Conservation (phyloP, 2,113 vertebrate genomes). For the Garra rufa region DNA sequence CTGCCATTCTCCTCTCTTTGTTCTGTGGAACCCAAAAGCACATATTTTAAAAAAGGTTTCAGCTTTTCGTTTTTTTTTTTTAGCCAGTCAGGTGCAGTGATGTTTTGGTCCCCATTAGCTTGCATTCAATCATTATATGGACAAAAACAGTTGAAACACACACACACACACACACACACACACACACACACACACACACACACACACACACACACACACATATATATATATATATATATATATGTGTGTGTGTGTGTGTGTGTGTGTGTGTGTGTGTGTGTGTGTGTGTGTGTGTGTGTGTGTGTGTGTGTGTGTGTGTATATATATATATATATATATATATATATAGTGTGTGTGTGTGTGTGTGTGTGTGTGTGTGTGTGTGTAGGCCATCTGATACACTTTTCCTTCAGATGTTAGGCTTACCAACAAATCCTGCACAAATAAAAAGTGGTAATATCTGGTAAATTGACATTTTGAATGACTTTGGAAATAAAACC, state of each 20-base stretch:
- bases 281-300: not conserved
- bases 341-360: too few relatives aligned
- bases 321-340: too few relatives aligned
- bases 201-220: too few relatives aligned
- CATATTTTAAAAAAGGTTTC: too few relatives aligned
- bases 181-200: too few relatives aligned
- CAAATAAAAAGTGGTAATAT: not conserved
- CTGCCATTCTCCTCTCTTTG: not conserved
- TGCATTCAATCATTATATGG: not conserved
- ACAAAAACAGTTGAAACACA: not conserved
- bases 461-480: not conserved
- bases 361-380: not conserved
- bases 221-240: not conserved
- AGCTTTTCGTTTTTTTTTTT: too few relatives aligned
- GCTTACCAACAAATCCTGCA: not conserved
- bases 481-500: not conserved
- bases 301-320: not conserved
- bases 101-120: not conserved
- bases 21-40: not conserved
- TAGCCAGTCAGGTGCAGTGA: not conserved
- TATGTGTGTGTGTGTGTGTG: not conserved
- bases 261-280: too few relatives aligned
- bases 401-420: not conserved
- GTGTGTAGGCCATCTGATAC: not conserved
- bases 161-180: too few relatives aligned